Conservation (phyloP, 2,888 invertebrate genomes). For the Cylindroiulus punctatus region DNA sequence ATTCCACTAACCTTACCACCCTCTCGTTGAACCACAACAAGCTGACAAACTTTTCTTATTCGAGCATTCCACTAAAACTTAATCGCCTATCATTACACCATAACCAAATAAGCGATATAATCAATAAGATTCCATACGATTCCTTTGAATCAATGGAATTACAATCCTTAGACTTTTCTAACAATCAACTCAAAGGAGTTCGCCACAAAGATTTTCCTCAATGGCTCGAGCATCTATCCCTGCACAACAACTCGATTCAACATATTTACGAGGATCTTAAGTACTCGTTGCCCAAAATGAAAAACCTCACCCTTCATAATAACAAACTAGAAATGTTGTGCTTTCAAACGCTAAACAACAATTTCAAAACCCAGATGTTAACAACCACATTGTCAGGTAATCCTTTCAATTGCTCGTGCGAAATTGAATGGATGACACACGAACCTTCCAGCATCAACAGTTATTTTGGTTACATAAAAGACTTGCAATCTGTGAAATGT, state of each 20-base stretch:
- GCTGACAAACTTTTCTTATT: neutral
- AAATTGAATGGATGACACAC: constrained; percentile 24
- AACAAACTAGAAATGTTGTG: constrained; percentile 22
- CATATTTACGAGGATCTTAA: neutral
- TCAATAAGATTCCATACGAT: neutral
- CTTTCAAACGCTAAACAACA: neutral
- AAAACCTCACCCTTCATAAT: constrained; percentile 12
- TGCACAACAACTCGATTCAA: neutral
- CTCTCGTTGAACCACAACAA: neutral
- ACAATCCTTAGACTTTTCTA: constrained; percentile 5
- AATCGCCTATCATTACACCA: neutral
- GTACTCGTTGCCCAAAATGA: neutral
- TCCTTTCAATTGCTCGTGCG: constrained; percentile 50
- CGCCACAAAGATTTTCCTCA: neutral
- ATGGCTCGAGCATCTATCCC: neutral
- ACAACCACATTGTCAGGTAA: constrained; percentile 2
- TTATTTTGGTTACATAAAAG: neutral
- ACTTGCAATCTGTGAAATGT: constrained; percentile 25
- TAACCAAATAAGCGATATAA: constrained; percentile 1
- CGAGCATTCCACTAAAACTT: neutral
- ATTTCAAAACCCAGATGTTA: neutral
- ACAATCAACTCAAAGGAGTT: neutral
- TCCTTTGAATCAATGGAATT: neutral
- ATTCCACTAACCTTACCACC: neutral
- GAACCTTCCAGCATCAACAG: neutral